These are phyloP conservation scores for Tethea ocularis DNA, from an alignment of 2,888 invertebrate genomes.

Conservation along the genomic window DNA sequence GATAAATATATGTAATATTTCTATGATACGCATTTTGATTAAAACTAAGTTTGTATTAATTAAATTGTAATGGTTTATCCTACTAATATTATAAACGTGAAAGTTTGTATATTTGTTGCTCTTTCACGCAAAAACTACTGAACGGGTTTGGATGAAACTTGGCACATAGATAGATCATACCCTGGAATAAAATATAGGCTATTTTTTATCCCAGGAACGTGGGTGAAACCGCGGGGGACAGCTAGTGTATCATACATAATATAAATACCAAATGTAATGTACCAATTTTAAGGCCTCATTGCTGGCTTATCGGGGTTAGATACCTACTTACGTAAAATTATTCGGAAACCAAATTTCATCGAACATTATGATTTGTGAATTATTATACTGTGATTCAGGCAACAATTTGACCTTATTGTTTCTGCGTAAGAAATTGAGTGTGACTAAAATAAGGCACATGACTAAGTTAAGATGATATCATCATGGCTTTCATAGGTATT, in stretches of 20 bases:
- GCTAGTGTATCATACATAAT: conserved; percentile 7
- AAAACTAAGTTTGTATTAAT: not conserved
- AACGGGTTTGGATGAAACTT: too few species aligned
- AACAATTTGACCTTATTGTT: conserved; percentile 2
- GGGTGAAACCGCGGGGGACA: too few species aligned
- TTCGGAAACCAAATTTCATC: not conserved
- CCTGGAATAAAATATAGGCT: too few species aligned
- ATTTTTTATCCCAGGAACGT: too few species aligned
- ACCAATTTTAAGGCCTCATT: not conserved
- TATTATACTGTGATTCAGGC: not conserved
- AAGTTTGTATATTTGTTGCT: too few species aligned
- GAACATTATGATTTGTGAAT: conserved; percentile 3
- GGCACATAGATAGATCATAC: too few species aligned
- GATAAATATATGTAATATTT: not conserved
- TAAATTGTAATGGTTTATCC: conserved; percentile 8
- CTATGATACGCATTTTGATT: not conserved
- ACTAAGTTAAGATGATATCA: not conserved
- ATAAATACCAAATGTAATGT: not conserved
- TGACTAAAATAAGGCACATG: not conserved
- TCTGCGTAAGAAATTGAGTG: not conserved
- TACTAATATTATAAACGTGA: too few species aligned
- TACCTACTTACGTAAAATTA: too few species aligned
- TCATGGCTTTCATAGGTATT: not conserved
- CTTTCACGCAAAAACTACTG: too few species aligned
- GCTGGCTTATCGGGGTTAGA: not conserved